These are phyloP conservation scores for Gobio gobio DNA, from an alignment of 2,113 vertebrate genomes.

Conservation along the genomic window DNA sequence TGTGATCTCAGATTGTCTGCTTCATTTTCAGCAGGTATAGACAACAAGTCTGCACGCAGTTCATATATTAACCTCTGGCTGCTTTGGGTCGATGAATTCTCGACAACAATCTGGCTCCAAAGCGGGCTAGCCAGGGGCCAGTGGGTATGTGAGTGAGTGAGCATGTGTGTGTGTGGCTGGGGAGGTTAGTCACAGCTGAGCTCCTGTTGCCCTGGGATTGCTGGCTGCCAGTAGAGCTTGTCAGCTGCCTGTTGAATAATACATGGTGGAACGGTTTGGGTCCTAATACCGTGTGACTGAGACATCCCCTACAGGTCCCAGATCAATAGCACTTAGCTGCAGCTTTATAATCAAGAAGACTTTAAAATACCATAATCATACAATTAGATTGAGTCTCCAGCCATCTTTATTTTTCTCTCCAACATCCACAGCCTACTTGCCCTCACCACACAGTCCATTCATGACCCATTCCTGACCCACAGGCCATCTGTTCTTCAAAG, in stretches of 20 bases:
- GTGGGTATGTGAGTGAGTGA: conserved; percentile 21
- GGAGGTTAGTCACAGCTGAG: conserved; percentile 61
- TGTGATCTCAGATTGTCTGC: conserved; percentile 25
- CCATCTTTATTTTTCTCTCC: conserved; percentile 40
- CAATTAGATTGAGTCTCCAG: conserved; percentile 74
- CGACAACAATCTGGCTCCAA: conserved; percentile 33
- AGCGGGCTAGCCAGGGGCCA: conserved; percentile 14
- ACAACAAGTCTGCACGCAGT: conserved; percentile 28
- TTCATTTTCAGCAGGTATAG: conserved; percentile 32
- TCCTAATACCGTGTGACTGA: conserved; percentile 79
- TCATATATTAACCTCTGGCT: conserved; percentile 53
- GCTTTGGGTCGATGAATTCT: conserved; percentile 50
- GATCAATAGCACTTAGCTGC: conserved; percentile 90
- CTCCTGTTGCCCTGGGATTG: conserved; percentile 73
- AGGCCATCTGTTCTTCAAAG: conserved; percentile 37
- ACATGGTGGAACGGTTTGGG: conserved; percentile 79
- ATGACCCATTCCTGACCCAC: not conserved
- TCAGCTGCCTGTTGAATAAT: conserved; percentile 82
- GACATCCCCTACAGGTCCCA: conserved; percentile 73
- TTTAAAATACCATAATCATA: conserved; percentile 78
- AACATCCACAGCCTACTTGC: conserved; percentile 16
- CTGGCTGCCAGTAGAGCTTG: conserved; percentile 69
- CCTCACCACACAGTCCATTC: not conserved
- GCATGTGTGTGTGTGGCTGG: not conserved
- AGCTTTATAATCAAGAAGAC: conserved; percentile 81